A percentile compares a stretch with the other conserved stretches of the same genome.
These are phyloP conservation scores for Arenaria interpres DNA, from an alignment of 2,113 vertebrate genomes.

Conservation along the genomic window DNA sequence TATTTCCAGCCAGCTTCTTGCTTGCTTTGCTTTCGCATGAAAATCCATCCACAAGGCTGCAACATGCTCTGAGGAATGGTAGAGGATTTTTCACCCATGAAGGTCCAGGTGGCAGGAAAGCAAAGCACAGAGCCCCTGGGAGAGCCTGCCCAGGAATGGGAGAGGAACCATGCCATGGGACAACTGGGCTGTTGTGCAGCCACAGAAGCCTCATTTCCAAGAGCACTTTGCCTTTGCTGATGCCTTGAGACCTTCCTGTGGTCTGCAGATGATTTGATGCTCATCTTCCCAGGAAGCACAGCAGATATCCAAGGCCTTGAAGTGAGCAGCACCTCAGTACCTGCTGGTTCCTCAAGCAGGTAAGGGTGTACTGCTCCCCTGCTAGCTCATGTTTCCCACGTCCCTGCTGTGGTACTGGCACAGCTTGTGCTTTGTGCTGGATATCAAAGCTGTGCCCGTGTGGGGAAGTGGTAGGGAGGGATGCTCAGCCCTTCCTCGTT, in stretches of 20 bases:
- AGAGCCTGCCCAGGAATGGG: neutral
- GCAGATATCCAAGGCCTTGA: neutral
- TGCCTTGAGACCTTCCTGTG: neutral
- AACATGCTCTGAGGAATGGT: neutral
- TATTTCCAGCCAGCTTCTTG: neutral
- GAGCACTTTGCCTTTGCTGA: neutral
- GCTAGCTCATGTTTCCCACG: neutral
- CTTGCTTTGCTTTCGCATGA: neutral
- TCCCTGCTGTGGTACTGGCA: neutral
- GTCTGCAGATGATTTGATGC: neutral
- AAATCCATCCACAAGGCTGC: neutral
- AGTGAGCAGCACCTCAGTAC: accelerated
- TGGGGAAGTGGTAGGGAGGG: neutral
- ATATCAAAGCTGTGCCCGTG: neutral
- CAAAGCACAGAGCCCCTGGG: neutral
- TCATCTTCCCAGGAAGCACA: neutral
- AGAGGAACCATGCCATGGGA: neutral
- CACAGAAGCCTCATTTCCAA: neutral
- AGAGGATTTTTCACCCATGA: neutral
- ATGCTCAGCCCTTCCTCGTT: neutral
- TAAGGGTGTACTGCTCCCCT: neutral
- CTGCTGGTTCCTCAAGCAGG: neutral
- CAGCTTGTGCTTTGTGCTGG: neutral
- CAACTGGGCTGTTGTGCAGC: neutral
- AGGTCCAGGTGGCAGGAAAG: neutral